A percentile compares a stretch with the other conserved stretches of the same genome.
Conservation (phyloP, 2,888 invertebrate genomes). For the Drosophila neotestacea region DNA sequence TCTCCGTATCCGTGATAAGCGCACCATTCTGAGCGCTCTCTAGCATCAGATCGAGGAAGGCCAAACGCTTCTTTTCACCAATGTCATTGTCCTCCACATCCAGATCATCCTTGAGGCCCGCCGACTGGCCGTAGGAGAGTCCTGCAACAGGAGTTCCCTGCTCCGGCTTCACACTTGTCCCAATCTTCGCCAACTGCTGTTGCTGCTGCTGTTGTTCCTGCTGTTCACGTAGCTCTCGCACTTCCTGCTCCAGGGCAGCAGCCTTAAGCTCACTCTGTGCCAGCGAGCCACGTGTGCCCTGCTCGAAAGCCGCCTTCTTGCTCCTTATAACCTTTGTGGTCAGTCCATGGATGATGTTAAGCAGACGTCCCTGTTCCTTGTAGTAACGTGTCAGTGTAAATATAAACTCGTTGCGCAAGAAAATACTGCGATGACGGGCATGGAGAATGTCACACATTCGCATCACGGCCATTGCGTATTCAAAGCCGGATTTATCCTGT, state of each 20-base stretch:
- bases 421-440: slow-evolving; percentile 92
- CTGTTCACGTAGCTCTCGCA: slow-evolving; percentile 31
- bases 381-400: slow-evolving; percentile 92
- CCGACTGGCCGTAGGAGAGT: slow-evolving; percentile 90
- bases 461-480: slow-evolving; percentile 95
- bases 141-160: slow-evolving; percentile 87
- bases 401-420: slow-evolving; percentile 91
- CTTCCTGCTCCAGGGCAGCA: slow-evolving; percentile 62
- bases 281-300: slow-evolving; percentile 87
- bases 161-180: slow-evolving; percentile 7
- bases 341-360: slow-evolving; percentile 91
- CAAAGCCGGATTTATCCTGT: slow-evolving; percentile 92
- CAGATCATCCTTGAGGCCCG: slow-evolving; percentile 91
- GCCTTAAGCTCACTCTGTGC: slow-evolving; percentile 77
- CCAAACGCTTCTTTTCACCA: slow-evolving; percentile 92
- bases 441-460: slow-evolving; percentile 95
- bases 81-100: slow-evolving; percentile 92
- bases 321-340: slow-evolving; percentile 92
- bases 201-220: slow-evolving; percentile 10
- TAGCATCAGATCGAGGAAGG: slow-evolving; percentile 94
- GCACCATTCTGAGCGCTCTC: slow-evolving; percentile 91
- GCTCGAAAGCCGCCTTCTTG: slow-evolving; percentile 91
- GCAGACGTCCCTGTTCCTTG: slow-evolving; percentile 90
- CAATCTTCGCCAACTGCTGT: not conserved
- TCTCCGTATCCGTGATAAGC: slow-evolving; percentile 90